Conservation (phyloP, 2,113 vertebrate species). For the Pseudois nayaur region DNA sequence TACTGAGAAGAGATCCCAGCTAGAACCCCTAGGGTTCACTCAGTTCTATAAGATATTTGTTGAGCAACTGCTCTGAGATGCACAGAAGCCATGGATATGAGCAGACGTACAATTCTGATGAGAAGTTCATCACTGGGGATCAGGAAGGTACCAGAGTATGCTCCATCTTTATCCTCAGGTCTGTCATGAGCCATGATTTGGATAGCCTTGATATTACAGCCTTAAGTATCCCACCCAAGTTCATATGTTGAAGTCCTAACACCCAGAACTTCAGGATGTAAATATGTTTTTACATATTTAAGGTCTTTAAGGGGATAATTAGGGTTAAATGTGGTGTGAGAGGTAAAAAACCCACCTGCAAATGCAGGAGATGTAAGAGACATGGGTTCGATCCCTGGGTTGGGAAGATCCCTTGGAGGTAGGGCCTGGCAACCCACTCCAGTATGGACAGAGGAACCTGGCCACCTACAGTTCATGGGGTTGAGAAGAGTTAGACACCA, state of each 20-base stretch:
- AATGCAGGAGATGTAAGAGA: neutral
- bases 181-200: neutral
- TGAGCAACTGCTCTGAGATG: neutral
- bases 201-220: neutral
- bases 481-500: neutral
- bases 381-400: neutral
- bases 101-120: fast-evolving
- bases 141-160: too few species aligned
- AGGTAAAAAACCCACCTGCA: neutral
- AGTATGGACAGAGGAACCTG: neutral
- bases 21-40: too few species aligned
- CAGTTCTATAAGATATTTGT: fast-evolving
- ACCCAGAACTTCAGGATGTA: neutral
- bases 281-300: too few species aligned
- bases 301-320: neutral
- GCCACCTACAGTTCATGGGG: neutral
- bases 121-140: neutral
- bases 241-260: neutral
- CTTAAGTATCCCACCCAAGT: neutral
- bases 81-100: fast-evolving
- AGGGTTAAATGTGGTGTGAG: neutral
- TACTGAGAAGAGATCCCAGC: neutral
- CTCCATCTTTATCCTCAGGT: neutral
- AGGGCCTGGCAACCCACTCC: neutral
- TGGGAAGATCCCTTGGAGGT: neutral